phyloP scores from a whole-genome alignment of 1,140 invertebrate genomes.

The Neodiprion lecontei region DNA sequence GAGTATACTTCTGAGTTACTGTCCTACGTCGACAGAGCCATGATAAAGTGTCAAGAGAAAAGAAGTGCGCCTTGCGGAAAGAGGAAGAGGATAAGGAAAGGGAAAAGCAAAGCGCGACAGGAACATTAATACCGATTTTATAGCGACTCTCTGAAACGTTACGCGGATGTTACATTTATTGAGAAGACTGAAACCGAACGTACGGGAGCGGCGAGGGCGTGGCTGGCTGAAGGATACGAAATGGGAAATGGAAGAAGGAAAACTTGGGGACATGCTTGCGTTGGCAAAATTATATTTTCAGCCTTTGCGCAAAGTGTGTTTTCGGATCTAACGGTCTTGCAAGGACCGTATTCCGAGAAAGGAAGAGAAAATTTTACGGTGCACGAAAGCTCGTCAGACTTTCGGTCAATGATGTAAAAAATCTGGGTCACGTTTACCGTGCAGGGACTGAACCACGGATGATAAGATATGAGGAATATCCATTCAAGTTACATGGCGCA shows the following conservation, averaged over 20 bases:
- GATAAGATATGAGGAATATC: not conserved
- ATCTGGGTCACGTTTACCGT: not conserved
- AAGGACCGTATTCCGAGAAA: not conserved
- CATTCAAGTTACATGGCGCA: not conserved
- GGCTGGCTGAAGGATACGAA: not conserved
- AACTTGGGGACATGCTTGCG: not conserved
- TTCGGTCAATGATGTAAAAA: not conserved
- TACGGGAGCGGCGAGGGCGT: not conserved
- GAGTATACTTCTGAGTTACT: too few species aligned
- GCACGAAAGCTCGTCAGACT: not conserved
- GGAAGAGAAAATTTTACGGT: not conserved
- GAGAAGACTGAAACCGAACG: constrained; percentile 10
- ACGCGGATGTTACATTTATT: constrained; percentile 16
- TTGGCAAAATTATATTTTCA: not conserved
- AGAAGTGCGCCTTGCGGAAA: too few species aligned
- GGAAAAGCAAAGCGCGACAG: not conserved
- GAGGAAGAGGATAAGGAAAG: not conserved
- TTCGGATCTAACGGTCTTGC: not conserved
- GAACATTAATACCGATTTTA: constrained; percentile 27
- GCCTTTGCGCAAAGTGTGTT: not conserved
- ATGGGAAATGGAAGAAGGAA: not conserved
- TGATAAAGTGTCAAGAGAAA: too few species aligned
- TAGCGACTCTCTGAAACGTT: constrained; percentile 23
- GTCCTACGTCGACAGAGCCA: too few species aligned
- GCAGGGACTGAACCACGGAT: not conserved